phyloP scores from a whole-genome alignment of 2,797 vertebrate species.

The Miichthys miiuy region DNA sequence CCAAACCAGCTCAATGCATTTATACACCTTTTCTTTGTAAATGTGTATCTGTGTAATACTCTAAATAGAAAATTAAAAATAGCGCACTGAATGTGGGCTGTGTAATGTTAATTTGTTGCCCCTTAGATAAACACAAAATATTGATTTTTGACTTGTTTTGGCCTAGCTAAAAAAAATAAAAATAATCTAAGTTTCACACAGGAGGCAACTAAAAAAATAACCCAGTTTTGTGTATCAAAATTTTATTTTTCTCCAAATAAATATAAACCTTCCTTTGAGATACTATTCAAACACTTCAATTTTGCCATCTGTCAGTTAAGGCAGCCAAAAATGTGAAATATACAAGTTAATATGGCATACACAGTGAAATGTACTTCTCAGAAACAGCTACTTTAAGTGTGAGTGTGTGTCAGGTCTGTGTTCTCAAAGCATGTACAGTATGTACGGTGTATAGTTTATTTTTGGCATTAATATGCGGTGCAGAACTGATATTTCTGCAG shows the following conservation, averaged over 20 bases:
- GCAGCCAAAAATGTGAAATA: constrained; percentile 32
- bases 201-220: constrained; percentile 17
- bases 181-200: constrained; percentile 15
- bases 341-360: constrained; percentile 22
- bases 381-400: not conserved
- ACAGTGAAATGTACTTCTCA: constrained; percentile 8
- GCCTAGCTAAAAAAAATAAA: constrained; percentile 12
- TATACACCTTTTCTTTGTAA: constrained; percentile 1
- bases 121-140: constrained; percentile 36
- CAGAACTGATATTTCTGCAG: constrained; percentile 12
- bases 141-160: constrained; percentile 42
- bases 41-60: not conserved
- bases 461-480: constrained; percentile 1
- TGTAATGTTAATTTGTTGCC: constrained; percentile 43
- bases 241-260: constrained; percentile 6
- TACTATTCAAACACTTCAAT: constrained; percentile 6
- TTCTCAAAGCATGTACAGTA: not conserved
- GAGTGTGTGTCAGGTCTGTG: not conserved
- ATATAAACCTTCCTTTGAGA: constrained; percentile 27
- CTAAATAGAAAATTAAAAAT: not conserved
- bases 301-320: constrained; percentile 39
- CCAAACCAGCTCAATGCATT: constrained; percentile 1
- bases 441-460: not conserved
- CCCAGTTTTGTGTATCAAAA: constrained; percentile 23
- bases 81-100: constrained; percentile 6